Conservation (phyloP, 2,113 vertebrate species). For the rat (Rattus norvegicus) region DNA sequence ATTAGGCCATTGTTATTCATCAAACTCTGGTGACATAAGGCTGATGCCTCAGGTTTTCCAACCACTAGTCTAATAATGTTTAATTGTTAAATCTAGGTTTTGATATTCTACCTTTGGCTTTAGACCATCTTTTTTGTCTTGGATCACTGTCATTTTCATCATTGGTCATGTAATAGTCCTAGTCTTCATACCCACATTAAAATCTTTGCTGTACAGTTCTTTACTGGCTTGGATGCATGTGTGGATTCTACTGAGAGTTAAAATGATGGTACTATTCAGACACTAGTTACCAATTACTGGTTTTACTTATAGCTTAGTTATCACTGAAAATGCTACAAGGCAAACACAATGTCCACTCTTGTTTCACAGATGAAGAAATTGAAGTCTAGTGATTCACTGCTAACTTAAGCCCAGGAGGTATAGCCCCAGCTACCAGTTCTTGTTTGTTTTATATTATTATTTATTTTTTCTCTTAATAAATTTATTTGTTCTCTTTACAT, state of each 20-base stretch:
- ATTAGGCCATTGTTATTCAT: rapidly evolving
- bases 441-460: background rate
- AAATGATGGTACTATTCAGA: background rate
- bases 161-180: background rate
- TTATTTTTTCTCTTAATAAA: background rate
- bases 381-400: background rate
- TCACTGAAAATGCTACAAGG: background rate
- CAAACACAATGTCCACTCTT: rapidly evolving
- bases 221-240: background rate
- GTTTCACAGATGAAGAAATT: background rate
- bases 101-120: background rate
- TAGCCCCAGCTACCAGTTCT: rapidly evolving
- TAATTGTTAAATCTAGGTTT: background rate
- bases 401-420: background rate
- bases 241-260: background rate
- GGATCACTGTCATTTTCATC: background rate
- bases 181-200: background rate
- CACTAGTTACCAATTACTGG: rapidly evolving
- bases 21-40: rapidly evolving
- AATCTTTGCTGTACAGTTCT: background rate
- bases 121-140: rapidly evolving
- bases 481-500: too few species aligned
- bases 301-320: rapidly evolving
- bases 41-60: background rate
- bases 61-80: background rate